Evolutionary conservation across 1,140 invertebrate genomes (phyloP).

Genomic region (Myzus persicae): DNA sequence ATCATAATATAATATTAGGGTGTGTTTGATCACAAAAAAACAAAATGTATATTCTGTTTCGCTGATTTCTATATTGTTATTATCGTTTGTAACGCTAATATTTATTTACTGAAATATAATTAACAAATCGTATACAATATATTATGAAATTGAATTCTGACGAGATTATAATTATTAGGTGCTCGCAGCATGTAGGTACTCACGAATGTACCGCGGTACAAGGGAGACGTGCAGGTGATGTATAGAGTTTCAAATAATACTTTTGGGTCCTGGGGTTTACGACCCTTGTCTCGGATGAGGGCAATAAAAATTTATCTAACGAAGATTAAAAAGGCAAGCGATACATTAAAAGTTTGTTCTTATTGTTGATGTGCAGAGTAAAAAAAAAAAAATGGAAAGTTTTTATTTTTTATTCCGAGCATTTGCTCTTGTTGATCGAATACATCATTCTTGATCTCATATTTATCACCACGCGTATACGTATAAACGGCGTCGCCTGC

Average conservation of each 20-base stretch:
- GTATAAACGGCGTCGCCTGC: constrained; percentile 31
- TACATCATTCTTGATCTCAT: constrained; percentile 58
- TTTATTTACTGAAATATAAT: not conserved
- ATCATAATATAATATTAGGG: not conserved
- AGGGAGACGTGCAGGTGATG: not conserved
- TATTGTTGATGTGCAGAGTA: constrained; percentile 36
- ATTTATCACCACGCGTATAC: constrained; percentile 53
- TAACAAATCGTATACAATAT: not conserved
- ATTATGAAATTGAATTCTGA: not conserved
- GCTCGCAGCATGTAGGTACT: not conserved
- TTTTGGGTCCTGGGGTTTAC: not conserved
- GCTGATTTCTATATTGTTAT: not conserved
- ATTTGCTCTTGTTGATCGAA: constrained; percentile 57
- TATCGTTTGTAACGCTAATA: not conserved
- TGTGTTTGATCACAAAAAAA: not conserved
- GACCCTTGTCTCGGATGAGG: not conserved
- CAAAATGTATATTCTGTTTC: not conserved
- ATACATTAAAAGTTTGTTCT: constrained; percentile 51
- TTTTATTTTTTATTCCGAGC: constrained; percentile 38
- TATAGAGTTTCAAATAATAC: constrained; percentile 21
- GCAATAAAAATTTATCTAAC: constrained; percentile 30
- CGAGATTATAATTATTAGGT: not conserved
- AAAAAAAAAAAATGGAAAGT: constrained; percentile 33
- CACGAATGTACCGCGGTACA: not conserved
- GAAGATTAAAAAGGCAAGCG: constrained; percentile 44